These are phyloP conservation scores for Cantharis lateralis DNA, from an alignment of 2,888 invertebrate genomes.

Conservation along the genomic window DNA sequence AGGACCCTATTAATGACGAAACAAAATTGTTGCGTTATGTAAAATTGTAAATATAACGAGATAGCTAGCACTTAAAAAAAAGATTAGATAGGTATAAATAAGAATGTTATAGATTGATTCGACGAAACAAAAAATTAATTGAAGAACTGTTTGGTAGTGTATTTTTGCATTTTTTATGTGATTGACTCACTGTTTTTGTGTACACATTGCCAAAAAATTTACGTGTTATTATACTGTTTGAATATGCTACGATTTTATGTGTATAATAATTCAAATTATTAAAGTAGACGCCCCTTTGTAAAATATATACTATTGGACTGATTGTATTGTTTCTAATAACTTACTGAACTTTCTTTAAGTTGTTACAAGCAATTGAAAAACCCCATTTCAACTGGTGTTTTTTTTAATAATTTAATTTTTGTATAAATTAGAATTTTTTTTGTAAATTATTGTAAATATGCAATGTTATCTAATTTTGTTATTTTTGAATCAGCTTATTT, in stretches of 20 bases:
- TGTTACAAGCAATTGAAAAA: not conserved
- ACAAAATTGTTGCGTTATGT: constrained; percentile 8
- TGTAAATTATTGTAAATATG: constrained; percentile 29
- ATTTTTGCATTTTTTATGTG: constrained; percentile 32
- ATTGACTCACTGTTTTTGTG: constrained; percentile 31
- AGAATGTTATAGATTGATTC: constrained; percentile 32
- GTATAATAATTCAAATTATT: constrained; percentile 27
- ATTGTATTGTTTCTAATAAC: constrained; percentile 12
- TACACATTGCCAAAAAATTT: constrained; percentile 31
- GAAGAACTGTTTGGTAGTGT: constrained; percentile 31
- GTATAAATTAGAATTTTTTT: constrained; percentile 5
- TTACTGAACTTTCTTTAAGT: not conserved
- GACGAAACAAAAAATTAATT: constrained; percentile 13
- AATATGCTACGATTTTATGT: constrained; percentile 32
- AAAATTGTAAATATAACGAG: constrained; percentile 28
- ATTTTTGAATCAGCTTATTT: not conserved
- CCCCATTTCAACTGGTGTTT: not conserved
- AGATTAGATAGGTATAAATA: constrained; percentile 25
- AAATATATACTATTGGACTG: constrained; percentile 26
- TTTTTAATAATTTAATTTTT: not conserved
- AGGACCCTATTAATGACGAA: constrained; percentile 22
- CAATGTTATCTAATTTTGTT: constrained; percentile 14
- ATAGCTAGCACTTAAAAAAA: constrained; percentile 29
- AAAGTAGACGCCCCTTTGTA: constrained; percentile 27
- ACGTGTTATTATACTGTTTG: constrained; percentile 31